Evolutionary conservation across 2,797 vertebrate genomes (phyloP).

Genomic region (Neosilurus hyrtlii): DNA sequence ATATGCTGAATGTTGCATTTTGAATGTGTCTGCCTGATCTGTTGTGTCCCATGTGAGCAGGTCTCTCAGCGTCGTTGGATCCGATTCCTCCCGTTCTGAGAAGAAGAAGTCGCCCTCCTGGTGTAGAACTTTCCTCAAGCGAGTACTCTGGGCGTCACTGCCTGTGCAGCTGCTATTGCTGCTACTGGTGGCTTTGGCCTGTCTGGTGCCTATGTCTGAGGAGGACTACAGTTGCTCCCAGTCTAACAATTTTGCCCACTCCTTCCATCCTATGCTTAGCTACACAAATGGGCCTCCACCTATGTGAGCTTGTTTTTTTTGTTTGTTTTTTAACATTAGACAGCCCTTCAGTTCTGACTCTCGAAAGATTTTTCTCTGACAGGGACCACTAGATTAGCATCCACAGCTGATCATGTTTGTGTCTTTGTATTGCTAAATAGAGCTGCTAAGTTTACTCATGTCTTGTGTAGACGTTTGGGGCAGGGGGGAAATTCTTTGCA

Average conservation of each 20-base stretch:
- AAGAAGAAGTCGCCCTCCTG: conserved; percentile 14
- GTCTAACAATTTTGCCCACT: conserved; percentile 91
- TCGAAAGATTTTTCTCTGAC: conserved; percentile 17
- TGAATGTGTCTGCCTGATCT: conserved; percentile 30
- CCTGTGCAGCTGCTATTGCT: conserved; percentile 90
- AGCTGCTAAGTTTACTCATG: conserved; percentile 54
- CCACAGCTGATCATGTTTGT: conserved; percentile 51
- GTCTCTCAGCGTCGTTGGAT: conserved; percentile 86
- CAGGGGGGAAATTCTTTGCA: conserved; percentile 45
- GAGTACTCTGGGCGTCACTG: conserved; percentile 87
- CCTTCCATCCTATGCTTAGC: conserved; percentile 92
- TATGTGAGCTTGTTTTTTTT: conserved; percentile 69
- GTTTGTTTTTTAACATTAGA: neutral
- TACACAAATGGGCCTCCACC: conserved; percentile 94
- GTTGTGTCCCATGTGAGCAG: conserved; percentile 62
- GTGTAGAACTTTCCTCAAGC: conserved; percentile 72
- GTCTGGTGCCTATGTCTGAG: conserved; percentile 84
- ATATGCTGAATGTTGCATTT: neutral
- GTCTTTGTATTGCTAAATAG: conserved; percentile 55
- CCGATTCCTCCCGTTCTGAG: conserved; percentile 96
- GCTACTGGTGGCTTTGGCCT: conserved; percentile 80
- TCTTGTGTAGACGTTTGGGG: conserved; percentile 57
- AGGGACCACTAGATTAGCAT: conserved; percentile 37
- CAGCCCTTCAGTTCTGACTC: neutral
- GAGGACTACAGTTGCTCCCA: conserved; percentile 88